These are phyloP conservation scores for Burhinus oedicnemus DNA, from an alignment of 2,113 vertebrate genomes.

Conservation along the genomic window DNA sequence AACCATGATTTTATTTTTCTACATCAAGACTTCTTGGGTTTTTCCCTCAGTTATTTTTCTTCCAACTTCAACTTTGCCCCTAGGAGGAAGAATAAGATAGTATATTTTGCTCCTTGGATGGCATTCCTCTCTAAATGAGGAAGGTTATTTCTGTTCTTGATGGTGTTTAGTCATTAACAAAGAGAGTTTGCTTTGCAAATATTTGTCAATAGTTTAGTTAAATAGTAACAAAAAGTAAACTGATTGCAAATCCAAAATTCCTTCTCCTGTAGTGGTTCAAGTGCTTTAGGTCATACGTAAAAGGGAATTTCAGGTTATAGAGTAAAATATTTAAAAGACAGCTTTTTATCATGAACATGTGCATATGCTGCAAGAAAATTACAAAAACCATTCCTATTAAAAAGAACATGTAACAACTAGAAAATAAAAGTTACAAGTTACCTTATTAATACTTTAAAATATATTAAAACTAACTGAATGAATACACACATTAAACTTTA, in stretches of 20 bases:
- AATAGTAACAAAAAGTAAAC: constrained; percentile 45
- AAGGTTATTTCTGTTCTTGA: constrained; percentile 8
- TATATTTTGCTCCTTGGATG: neutral
- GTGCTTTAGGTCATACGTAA: neutral
- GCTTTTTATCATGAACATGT: neutral
- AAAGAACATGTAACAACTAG: neutral
- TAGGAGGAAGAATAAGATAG: constrained; percentile 2
- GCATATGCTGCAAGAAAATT: neutral
- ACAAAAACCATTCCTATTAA: neutral
- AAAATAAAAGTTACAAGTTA: neutral
- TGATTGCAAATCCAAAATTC: neutral
- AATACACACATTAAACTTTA: constrained; percentile 2
- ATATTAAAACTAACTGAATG: neutral
- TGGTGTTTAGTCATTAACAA: constrained; percentile 47
- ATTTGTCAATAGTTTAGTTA: constrained; percentile 50
- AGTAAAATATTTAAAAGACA: neutral
- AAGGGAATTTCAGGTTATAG: neutral
- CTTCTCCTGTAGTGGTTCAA: neutral
- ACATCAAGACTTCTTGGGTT: neutral
- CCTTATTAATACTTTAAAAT: constrained; percentile 8
- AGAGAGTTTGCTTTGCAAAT: constrained; percentile 42
- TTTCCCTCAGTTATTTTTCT: neutral
- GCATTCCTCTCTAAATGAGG: constrained; percentile 1
- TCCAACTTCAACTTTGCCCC: neutral
- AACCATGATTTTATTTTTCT: neutral